Conservation (phyloP, 2,888 invertebrate genomes). For the Caenorhabditis sp. region DNA sequence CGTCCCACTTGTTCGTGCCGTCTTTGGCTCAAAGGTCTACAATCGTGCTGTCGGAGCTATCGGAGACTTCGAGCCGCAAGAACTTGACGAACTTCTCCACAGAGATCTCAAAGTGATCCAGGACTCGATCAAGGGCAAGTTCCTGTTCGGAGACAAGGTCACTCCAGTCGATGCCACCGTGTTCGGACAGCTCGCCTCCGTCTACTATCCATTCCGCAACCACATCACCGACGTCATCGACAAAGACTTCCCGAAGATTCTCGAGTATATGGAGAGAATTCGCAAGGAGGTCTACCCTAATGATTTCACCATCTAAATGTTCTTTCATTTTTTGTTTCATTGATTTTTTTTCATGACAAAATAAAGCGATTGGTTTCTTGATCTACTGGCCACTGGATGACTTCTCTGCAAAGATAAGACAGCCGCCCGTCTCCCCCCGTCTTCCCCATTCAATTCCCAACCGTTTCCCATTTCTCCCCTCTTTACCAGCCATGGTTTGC, state of each 20-base stretch:
- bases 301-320: constrained; percentile 56
- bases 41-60: constrained; percentile 29
- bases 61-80: constrained; percentile 50
- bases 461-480: background rate
- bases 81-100: constrained; percentile 40
- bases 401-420: background rate
- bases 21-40: constrained; percentile 40
- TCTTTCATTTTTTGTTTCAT: background rate
- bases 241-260: constrained; percentile 50
- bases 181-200: constrained; percentile 78
- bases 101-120: constrained; percentile 44
- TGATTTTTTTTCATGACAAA: constrained; percentile 10
- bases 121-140: constrained; percentile 86
- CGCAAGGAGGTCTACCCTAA: constrained; percentile 51
- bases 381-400: background rate
- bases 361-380: background rate
- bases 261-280: constrained; percentile 43
- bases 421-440: background rate
- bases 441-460: too few species aligned
- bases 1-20: constrained; percentile 37
- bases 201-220: constrained; percentile 66
- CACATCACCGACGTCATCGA: constrained; percentile 38
- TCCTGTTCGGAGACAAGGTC: constrained; percentile 96
- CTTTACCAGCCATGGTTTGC: background rate
- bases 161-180: constrained; percentile 86